phyloP scores from a whole-genome alignment of 2,888 invertebrate species.

The Nesidiocoris tenuis region DNA sequence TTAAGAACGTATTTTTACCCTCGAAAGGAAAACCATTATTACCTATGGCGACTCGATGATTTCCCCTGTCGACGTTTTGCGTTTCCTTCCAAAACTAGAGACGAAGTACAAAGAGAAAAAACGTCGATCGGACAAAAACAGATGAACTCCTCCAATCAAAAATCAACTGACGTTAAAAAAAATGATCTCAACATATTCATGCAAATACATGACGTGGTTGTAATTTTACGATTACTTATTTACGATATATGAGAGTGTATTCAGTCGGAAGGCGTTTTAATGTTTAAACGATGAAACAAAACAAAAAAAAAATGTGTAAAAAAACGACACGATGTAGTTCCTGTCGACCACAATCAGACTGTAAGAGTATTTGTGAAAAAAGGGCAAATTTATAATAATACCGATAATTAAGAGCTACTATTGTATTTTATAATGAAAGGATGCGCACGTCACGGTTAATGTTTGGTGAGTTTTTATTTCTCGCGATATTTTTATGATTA shows the following conservation, averaged over 20 bases:
- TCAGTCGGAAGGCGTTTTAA: constrained; percentile 21
- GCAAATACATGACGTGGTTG: constrained; percentile 47
- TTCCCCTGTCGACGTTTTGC: not conserved
- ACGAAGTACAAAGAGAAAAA: not conserved
- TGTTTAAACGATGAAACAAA: too few relatives aligned
- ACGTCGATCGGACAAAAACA: not conserved
- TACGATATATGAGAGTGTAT: constrained; percentile 3
- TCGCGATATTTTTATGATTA: constrained; percentile 20
- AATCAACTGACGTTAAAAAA: constrained; percentile 43
- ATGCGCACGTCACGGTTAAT: constrained; percentile 35
- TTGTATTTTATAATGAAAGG: constrained; percentile 47
- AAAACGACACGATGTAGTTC: constrained; percentile 47
- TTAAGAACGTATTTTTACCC: too few relatives aligned
- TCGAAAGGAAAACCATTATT: too few relatives aligned
- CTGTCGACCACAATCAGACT: constrained; percentile 50
- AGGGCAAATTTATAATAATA: constrained; percentile 28
- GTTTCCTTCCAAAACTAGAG: not conserved
- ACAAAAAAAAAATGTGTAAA: constrained; percentile 35
- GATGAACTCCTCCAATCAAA: constrained; percentile 43
- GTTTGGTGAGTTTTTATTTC: constrained; percentile 14
- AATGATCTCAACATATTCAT: constrained; percentile 46
- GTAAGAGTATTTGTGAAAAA: constrained; percentile 50
- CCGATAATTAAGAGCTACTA: constrained; percentile 46
- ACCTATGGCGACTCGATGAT: too few relatives aligned
- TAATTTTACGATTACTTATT: constrained; percentile 44